Percentiles rank a stretch among this genome's conserved stretches.
Conservation (phyloP, 2,888 invertebrate species). For the Calliphora vomitoria region DNA sequence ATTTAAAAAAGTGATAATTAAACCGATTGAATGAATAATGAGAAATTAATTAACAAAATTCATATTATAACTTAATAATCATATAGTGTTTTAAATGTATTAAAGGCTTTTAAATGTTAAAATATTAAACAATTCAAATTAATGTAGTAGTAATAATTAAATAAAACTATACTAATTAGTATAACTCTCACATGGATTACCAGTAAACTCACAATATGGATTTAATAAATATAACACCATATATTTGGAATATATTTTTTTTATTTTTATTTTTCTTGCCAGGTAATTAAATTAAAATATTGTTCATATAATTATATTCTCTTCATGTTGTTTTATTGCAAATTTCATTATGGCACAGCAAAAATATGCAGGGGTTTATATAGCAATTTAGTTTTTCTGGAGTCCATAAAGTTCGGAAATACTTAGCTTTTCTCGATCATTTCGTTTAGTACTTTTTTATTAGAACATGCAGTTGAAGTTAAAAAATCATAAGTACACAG, state of each 20-base stretch:
- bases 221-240: constrained; percentile 33
- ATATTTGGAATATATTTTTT: constrained; percentile 64
- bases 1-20: background rate
- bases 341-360: too few species aligned
- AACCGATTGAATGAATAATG: background rate
- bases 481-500: too few species aligned
- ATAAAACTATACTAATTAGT: background rate
- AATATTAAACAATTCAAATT: background rate
- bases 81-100: background rate
- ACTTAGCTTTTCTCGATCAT: too few species aligned
- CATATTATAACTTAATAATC: background rate
- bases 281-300: constrained; percentile 35
- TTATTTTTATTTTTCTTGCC: constrained; percentile 55
- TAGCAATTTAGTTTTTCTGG: too few species aligned
- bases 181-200: constrained; percentile 38
- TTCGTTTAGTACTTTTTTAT: too few species aligned
- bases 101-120: background rate
- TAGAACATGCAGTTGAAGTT: too few species aligned
- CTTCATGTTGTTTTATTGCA: too few species aligned
- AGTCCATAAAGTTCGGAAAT: too few species aligned
- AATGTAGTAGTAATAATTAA: background rate
- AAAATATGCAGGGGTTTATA: too few species aligned
- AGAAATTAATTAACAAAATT: background rate
- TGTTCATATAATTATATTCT: background rate
- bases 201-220: constrained; percentile 60